Evolutionary conservation across 2,888 invertebrate genomes (phyloP).

Genomic region (Meiosimyza platycephala): DNA sequence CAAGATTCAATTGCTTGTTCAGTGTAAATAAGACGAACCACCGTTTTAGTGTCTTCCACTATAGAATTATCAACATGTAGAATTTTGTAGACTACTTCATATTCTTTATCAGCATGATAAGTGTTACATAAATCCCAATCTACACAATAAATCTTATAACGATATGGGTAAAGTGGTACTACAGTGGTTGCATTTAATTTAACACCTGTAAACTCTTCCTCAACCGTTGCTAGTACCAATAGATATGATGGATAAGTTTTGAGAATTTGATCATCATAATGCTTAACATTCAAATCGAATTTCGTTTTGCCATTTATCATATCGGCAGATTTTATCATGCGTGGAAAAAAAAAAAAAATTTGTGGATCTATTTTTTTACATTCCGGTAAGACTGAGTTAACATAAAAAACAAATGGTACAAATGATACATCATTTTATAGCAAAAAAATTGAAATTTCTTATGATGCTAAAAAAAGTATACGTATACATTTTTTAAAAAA

Average conservation of each 20-base stretch:
- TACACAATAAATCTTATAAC: slow-evolving; percentile 80
- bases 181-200: slow-evolving; percentile 83
- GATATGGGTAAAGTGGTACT: slow-evolving; percentile 81
- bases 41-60: slow-evolving; percentile 71
- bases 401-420: no score
- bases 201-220: slow-evolving; percentile 86
- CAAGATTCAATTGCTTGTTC: slow-evolving; percentile 47
- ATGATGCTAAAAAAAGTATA: no score
- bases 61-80: slow-evolving; percentile 78
- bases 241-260: slow-evolving; percentile 45
- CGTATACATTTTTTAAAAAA: no score
- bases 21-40: slow-evolving; percentile 66
- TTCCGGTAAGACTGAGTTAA: no score
- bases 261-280: slow-evolving; percentile 50
- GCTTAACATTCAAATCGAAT: slow-evolving; percentile 56
- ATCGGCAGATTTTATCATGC: slow-evolving; percentile 52
- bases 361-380: no score
- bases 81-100: slow-evolving; percentile 81
- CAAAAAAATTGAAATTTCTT: no score
- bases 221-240: slow-evolving; percentile 85
- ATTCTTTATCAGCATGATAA: slow-evolving; percentile 90
- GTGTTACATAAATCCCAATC: slow-evolving; percentile 78
- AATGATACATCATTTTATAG: no score
- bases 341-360: no score
- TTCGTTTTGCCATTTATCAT: slow-evolving; percentile 63